Conservation (phyloP, 2,797 vertebrate species). For the Enteromius fasciolatus region DNA sequence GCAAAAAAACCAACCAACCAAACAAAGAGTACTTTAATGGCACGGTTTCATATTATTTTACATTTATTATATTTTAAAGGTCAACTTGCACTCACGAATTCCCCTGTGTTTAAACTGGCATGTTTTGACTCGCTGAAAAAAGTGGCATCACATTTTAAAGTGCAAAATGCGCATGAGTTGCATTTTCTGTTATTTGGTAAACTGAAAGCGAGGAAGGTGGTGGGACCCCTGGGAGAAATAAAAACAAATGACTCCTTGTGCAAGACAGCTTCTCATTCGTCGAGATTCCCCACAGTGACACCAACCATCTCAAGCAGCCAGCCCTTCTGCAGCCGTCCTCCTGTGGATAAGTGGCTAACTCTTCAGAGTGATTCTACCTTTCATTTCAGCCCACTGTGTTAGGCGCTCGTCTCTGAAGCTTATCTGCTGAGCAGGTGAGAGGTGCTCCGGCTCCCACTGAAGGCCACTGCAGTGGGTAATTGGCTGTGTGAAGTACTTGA, state of each 20-base stretch:
- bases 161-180: conserved; percentile 8
- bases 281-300: conserved; percentile 25
- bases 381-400: conserved; percentile 39
- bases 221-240: conserved; percentile 22
- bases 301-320: conserved; percentile 11
- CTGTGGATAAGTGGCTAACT: conserved; percentile 49
- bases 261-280: conserved; percentile 4
- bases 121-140: neutral
- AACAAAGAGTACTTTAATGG: neutral
- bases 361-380: conserved; percentile 34
- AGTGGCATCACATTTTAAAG: conserved; percentile 21
- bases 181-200: conserved; percentile 13
- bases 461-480: conserved; percentile 34
- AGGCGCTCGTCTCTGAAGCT: conserved; percentile 25
- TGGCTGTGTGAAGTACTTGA: conserved; percentile 36
- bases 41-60: neutral
- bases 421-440: conserved; percentile 43
- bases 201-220: neutral
- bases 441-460: conserved; percentile 26
- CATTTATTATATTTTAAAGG: neutral
- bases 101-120: neutral
- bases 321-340: conserved; percentile 2
- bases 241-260: conserved; percentile 14
- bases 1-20: neutral
- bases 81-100: neutral